Percentiles rank a stretch among this genome's conserved stretches.
Conservation (phyloP, 2,888 invertebrate species). For the Caenorhabditis wallacei region DNA sequence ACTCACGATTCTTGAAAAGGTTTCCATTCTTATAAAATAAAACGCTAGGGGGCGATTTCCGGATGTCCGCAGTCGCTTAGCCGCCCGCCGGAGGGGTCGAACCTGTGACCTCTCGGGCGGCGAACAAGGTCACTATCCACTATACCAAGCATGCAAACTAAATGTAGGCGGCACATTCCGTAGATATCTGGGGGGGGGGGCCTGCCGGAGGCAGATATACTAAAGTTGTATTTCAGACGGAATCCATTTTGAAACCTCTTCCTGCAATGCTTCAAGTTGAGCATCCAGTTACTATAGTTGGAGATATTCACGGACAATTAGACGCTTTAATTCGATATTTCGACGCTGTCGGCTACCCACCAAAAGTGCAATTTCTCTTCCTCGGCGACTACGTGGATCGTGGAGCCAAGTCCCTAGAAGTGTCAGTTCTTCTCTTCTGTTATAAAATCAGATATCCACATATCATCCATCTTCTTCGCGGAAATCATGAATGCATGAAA, state of each 20-base stretch:
- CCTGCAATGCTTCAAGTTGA: conserved; percentile 70
- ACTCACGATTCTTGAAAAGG: conserved; percentile 49
- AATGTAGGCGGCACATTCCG: no score
- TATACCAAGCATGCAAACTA: no score
- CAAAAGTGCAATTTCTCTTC: conserved; percentile 72
- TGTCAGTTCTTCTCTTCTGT: conserved; percentile 76
- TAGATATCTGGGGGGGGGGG: no score
- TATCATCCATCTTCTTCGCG: conserved; percentile 74
- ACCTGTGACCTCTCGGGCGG: no score
- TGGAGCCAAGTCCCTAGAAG: conserved; percentile 75
- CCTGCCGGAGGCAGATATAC: no score
- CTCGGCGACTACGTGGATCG: conserved; percentile 81
- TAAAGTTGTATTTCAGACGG: conserved; percentile 63
- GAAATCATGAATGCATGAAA: conserved; percentile 79
- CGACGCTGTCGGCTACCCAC: conserved; percentile 73
- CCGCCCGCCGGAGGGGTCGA: no score
- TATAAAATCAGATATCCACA: conserved; percentile 74
- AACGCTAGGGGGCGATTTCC: no score
- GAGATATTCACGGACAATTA: conserved; percentile 79
- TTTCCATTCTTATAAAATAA: not conserved
- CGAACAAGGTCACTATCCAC: no score
- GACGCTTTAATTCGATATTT: conserved; percentile 72
- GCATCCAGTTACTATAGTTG: conserved; percentile 75
- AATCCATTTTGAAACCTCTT: conserved; percentile 53
- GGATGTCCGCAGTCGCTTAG: no score